Conservation (phyloP, 2,113 vertebrate genomes). For the Carassius gibelio region DNA sequence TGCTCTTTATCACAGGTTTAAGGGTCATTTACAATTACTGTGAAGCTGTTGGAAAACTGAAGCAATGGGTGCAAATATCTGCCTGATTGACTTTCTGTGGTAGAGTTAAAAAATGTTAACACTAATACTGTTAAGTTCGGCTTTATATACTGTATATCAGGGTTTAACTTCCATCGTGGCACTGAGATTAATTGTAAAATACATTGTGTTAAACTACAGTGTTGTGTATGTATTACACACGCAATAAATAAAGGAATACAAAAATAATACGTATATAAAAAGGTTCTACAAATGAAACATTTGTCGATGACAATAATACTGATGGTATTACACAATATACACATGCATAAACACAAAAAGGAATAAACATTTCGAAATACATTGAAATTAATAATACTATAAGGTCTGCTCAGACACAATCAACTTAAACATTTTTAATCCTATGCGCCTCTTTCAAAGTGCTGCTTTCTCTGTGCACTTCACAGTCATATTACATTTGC, state of each 20-base stretch:
- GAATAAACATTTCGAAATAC: constrained; percentile 52
- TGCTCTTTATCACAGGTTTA: constrained; percentile 92
- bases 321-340: constrained; percentile 63
- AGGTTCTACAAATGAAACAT: constrained; percentile 94
- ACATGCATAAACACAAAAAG: constrained; percentile 56
- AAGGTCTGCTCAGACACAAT: constrained; percentile 47
- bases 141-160: constrained; percentile 14
- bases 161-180: constrained; percentile 19
- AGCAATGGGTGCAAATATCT: constrained; percentile 17
- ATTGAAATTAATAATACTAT: constrained; percentile 58
- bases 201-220: constrained; percentile 90
- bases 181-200: constrained; percentile 38
- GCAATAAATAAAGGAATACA: constrained; percentile 99
- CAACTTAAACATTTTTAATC: constrained; percentile 35
- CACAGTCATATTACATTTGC: constrained; percentile 20
- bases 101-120: constrained; percentile 73
- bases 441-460: constrained; percentile 30
- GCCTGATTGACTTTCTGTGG: constrained; percentile 1
- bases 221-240: constrained; percentile 99
- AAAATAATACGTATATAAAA: constrained; percentile 99
- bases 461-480: constrained; percentile 45
- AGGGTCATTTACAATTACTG: constrained; percentile 81
- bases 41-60: constrained; percentile 73
- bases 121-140: constrained; percentile 81
- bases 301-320: constrained; percentile 94